Evolutionary conservation across 2,888 invertebrate genomes (phyloP), one percentile per base, ranked within the genome.

Genomic region (Cyaniris semiargus): DNA sequence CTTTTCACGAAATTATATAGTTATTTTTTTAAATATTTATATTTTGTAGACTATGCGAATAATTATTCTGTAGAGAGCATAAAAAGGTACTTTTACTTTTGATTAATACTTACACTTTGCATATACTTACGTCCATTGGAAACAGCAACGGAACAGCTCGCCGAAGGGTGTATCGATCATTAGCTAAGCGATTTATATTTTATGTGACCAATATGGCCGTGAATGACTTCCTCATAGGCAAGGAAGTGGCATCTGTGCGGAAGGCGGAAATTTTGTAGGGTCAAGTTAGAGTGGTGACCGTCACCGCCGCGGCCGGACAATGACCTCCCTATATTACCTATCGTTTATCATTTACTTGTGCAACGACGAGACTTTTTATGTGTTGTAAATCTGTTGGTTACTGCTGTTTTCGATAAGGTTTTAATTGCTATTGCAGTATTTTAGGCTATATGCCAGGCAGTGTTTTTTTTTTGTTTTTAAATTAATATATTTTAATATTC

Each of bases 251-350:
- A 72, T 74, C 78, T 38, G 77, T 77, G 79, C 81, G 81, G 81
- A 81, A 80, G 78, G 76, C 78, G 81, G 80, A 82, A 80, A 60
- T 72, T 70, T 18, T 56, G 80, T 77, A 77, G 80, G 78, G 80
- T 81, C 80, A 79, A 76, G 77, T 66, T 53, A 66, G 27, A 58
- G 48, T 77, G 70, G 75, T 74, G 74, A 70, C 74, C 76, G 76
- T 76, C 80, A 78, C 78, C 79, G 79, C 78, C 77, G 82, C 79
- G 79, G 78, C 76, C 82, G 82, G 81, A 79, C 82, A 78, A 78
- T 80, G 82, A 81, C 81, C 82, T 31, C 56, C 38, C 60, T 75
- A 18, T 60, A 58, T 38, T 58, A 60, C 56, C 60, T 60, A 18
- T n/a, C 72, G 38, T 58, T 77, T 76, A 31, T 77, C 27, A 71